Conservation (phyloP, 2,113 vertebrate species). For the Aleadryas rufinucha region DNA sequence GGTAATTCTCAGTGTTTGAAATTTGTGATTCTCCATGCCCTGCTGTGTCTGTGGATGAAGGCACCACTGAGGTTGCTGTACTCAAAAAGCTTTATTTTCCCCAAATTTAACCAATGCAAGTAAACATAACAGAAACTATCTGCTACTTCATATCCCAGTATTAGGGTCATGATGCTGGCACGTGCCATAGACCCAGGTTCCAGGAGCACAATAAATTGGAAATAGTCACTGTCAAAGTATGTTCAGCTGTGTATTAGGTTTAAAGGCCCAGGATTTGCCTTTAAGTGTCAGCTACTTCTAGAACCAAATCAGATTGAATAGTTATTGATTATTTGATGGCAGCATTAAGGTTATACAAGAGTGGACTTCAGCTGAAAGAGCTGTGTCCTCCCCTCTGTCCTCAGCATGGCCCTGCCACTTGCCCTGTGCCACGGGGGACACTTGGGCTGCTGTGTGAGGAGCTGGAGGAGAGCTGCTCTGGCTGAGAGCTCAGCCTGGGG, state of each 20-base stretch:
- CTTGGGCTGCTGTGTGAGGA: background rate
- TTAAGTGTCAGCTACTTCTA: background rate
- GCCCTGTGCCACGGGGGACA: background rate
- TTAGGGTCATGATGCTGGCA: background rate
- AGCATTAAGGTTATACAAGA: background rate
- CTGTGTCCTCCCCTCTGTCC: background rate
- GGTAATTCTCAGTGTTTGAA: background rate
- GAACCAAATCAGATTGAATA: background rate
- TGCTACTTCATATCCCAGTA: background rate
- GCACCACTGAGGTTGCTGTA: background rate
- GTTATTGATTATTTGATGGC: background rate
- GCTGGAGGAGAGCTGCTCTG: background rate
- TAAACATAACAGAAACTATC: background rate
- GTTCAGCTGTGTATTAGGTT: background rate
- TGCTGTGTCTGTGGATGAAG: background rate
- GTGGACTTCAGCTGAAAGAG: background rate
- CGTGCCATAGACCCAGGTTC: fast-evolving
- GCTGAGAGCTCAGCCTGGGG: background rate
- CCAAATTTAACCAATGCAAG: background rate
- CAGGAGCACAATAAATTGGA: background rate
- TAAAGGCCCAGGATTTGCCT: background rate
- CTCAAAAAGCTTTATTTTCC: background rate
- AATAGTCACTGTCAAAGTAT: background rate
- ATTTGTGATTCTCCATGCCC: background rate
- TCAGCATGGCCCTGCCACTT: background rate